These are phyloP conservation scores for Microtus montanus DNA, from an alignment of 2,113 vertebrate genomes.

Conservation along the genomic window DNA sequence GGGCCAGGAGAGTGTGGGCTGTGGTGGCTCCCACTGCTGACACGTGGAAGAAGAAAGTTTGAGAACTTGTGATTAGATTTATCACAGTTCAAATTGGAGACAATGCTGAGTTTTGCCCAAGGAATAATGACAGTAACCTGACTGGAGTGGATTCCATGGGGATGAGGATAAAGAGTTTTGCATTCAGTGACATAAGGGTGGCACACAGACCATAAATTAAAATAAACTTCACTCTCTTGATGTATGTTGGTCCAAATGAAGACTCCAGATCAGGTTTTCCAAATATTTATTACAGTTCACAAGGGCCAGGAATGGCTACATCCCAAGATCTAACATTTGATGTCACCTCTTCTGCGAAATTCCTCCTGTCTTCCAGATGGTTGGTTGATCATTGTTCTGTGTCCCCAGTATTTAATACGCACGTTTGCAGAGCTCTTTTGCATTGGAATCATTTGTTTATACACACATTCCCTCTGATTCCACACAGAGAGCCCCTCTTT, in stretches of 20 bases:
- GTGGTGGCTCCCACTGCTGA: neutral
- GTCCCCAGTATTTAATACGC: neutral
- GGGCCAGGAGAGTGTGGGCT: neutral
- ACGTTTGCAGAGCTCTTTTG: neutral
- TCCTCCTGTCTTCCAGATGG: neutral
- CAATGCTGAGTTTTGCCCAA: neutral
- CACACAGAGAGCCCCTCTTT: neutral
- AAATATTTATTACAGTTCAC: conserved; percentile 55
- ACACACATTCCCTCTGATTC: neutral
- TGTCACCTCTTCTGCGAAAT: neutral
- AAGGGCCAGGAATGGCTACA: neutral
- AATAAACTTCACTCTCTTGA: conserved; percentile 43
- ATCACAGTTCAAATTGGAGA: neutral
- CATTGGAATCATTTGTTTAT: conserved; percentile 18
- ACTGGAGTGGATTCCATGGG: neutral
- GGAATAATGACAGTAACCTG: neutral
- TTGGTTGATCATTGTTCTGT: neutral
- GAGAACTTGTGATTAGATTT: neutral
- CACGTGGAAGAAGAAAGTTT: neutral
- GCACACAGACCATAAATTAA: neutral
- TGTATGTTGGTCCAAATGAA: conserved; percentile 10
- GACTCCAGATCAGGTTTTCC: neutral
- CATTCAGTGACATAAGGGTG: neutral
- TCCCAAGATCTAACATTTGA: neutral
- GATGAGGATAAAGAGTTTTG: neutral